A percentile compares a stretch with the other conserved stretches of the same genome.
Conservation (phyloP, 2,113 vertebrate genomes). For the Baryphthengus martii region DNA sequence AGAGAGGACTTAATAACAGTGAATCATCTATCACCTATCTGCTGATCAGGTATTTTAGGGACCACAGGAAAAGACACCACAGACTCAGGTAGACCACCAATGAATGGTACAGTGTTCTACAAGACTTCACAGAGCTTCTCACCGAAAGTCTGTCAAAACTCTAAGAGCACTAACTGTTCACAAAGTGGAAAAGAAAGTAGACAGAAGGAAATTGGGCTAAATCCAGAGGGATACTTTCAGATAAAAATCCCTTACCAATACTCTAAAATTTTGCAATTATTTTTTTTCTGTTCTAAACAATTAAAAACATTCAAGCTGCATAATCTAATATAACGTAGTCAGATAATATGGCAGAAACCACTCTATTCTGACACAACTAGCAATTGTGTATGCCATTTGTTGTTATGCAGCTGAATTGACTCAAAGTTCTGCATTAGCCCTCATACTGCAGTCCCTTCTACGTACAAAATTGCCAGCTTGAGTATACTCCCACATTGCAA, state of each 20-base stretch:
- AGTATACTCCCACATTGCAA: constrained; percentile 48
- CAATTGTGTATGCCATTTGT: not conserved
- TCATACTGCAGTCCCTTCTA: not conserved
- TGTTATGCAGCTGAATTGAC: constrained; percentile 9
- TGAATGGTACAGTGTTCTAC: rapidly evolving
- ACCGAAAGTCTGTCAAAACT: not conserved
- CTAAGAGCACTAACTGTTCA: not conserved
- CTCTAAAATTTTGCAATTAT: not conserved
- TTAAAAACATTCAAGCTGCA: not conserved
- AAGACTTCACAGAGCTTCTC: not conserved
- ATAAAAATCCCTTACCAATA: not conserved
- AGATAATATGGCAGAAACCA: not conserved
- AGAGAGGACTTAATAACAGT: not conserved
- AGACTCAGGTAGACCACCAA: not conserved
- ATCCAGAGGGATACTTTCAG: not conserved
- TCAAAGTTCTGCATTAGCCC: constrained; percentile 26
- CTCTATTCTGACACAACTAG: not conserved
- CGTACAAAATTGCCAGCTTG: constrained; percentile 26
- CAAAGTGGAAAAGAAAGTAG: not conserved
- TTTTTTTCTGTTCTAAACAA: not conserved
- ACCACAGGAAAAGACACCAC: not conserved
- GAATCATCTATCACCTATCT: not conserved
- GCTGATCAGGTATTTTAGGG: not conserved
- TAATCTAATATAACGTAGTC: not conserved
- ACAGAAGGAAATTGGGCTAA: not conserved